Conservation (phyloP, 2,797 vertebrate species). For the Luscinia luscinia region DNA sequence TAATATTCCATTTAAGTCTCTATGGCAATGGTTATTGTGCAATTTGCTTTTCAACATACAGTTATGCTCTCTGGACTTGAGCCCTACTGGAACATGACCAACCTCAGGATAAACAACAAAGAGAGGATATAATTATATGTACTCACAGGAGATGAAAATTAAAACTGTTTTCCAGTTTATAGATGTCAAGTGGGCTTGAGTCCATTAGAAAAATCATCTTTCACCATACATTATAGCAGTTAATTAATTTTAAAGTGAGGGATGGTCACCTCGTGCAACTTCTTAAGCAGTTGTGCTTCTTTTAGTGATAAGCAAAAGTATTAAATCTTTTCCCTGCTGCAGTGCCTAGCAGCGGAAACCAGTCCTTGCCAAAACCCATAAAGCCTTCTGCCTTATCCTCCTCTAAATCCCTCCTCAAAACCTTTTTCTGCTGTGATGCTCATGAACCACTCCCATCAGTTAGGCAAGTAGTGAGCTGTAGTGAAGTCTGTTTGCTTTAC, state of each 20-base stretch:
- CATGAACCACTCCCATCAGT: not conserved
- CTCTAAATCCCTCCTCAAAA: constrained; percentile 36
- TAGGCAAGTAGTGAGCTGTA: constrained; percentile 48
- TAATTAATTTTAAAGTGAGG: constrained; percentile 12
- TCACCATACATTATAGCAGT: not conserved
- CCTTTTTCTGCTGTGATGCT: constrained; percentile 6
- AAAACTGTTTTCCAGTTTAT: not conserved
- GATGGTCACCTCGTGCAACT: not conserved
- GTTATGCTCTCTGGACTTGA: constrained; percentile 20
- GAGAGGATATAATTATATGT: constrained; percentile 21
- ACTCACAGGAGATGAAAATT: constrained; percentile 29
- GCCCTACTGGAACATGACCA: not conserved
- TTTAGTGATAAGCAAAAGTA: not conserved
- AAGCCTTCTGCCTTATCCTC: not conserved
- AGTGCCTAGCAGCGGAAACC: not conserved
- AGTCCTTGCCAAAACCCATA: not conserved
- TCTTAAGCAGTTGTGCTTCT: not conserved
- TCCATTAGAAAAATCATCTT: constrained; percentile 22
- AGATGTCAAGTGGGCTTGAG: constrained; percentile 1
- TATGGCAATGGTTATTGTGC: not conserved
- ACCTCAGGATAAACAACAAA: constrained; percentile 42
- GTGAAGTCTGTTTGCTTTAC: constrained; percentile 41
- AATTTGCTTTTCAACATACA: constrained; percentile 47
- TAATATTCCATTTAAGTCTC: not conserved
- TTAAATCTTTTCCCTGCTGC: not conserved